phyloP scores from a whole-genome alignment of 2,888 invertebrate species.

The Aricia artaxerxes region DNA sequence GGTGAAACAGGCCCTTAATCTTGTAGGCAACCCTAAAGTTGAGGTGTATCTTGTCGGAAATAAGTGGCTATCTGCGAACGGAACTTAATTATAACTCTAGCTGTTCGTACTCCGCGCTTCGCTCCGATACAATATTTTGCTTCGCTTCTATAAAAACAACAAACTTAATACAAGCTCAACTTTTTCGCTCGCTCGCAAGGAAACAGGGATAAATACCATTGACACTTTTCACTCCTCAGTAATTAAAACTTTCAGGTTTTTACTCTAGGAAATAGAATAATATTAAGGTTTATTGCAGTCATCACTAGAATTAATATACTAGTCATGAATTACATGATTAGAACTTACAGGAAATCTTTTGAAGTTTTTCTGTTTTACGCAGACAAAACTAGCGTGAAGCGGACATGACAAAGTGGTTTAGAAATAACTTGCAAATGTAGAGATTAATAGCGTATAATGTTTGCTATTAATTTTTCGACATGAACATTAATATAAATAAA shows the following conservation, averaged over 20 bases:
- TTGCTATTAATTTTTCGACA: background rate
- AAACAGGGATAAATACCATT: background rate
- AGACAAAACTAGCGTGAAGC: background rate
- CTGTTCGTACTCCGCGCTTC: constrained; percentile 45
- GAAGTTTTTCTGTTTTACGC: background rate
- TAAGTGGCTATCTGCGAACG: constrained; percentile 45
- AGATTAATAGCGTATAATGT: background rate
- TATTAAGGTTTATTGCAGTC: background rate
- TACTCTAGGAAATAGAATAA: background rate
- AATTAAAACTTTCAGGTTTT: background rate
- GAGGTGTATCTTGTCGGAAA: constrained; percentile 39
- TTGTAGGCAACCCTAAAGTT: background rate
- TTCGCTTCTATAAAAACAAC: background rate
- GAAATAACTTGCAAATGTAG: background rate
- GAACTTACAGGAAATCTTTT: background rate
- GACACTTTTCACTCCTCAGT: background rate
- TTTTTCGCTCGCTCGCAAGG: background rate
- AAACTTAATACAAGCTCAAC: constrained; percentile 5
- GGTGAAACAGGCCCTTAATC: background rate
- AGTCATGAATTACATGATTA: background rate
- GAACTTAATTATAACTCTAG: constrained; percentile 52
- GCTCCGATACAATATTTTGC: background rate
- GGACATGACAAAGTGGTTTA: background rate
- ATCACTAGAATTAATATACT: background rate
- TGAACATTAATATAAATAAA: background rate